A percentile compares a stretch with the other conserved stretches of the same genome.
These are phyloP conservation scores for Drosophila ohnishii DNA, from an alignment of 1,140 invertebrate genomes.

Conservation along the genomic window DNA sequence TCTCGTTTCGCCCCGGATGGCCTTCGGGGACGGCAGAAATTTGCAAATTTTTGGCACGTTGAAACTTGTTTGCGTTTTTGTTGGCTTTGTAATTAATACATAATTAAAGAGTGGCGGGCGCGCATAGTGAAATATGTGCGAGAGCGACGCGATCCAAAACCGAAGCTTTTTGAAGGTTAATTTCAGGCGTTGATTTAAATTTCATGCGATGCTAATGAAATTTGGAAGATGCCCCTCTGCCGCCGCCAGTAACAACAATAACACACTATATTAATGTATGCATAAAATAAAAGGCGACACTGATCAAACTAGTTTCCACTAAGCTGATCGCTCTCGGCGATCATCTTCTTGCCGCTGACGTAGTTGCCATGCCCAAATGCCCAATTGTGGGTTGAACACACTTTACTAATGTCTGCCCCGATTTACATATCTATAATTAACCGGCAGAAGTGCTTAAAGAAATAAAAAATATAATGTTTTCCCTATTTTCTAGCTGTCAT, in stretches of 20 bases:
- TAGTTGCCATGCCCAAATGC: constrained; percentile 31
- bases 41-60: constrained; percentile 55
- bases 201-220: constrained; percentile 61
- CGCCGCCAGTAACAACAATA: constrained; percentile 24
- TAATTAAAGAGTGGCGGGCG: constrained; percentile 59
- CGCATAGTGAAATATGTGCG: constrained; percentile 60
- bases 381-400: constrained; percentile 28
- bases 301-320: constrained; percentile 49
- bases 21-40: constrained; percentile 37
- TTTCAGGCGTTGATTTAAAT: constrained; percentile 59
- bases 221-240: constrained; percentile 46
- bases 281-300: constrained; percentile 42
- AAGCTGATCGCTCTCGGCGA: constrained; percentile 20
- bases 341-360: constrained; percentile 33
- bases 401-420: constrained; percentile 7
- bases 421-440: constrained; percentile 35
- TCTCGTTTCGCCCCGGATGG: constrained; percentile 32
- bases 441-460: constrained; percentile 2
- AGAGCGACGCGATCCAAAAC: constrained; percentile 29
- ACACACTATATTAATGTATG: constrained; percentile 33
- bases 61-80: constrained; percentile 53
- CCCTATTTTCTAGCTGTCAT: constrained; percentile 1
- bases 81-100: constrained; percentile 58
- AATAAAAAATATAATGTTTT: background rate
- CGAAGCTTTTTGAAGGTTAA: constrained; percentile 57